Evolutionary conservation across 2,888 invertebrate genomes (phyloP), one percentile per base, ranked within the genome.

Genomic region (Alloscopus bannaensis): DNA sequence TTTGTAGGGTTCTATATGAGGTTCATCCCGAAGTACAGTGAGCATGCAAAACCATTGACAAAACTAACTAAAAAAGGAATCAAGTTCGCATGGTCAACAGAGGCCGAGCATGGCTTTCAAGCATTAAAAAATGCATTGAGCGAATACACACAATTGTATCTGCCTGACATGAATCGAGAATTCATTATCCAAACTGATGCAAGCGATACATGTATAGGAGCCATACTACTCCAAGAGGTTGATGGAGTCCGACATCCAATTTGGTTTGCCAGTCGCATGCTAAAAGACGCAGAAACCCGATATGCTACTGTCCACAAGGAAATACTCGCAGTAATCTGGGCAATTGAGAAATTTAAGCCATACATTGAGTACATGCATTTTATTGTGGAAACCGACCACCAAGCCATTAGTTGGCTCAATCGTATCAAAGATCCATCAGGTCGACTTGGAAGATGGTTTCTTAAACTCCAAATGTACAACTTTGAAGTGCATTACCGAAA

Each of bases 111-210:
- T 20, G 68, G 80, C 0, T 83, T 80, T 31, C 62, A 73, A 13
- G 11, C 6, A 1, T n/a, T 83, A 0, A 78, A 73, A 57, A 52
- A 29, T 3, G 0, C 47, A 11, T 18, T 83, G 3, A 52, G 64
- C n/a, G 73, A 83, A n/a, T 50, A 85, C 1, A 72, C 84, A 6
- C 79, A 84, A 0, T 55, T 87, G 16, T 72, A 73, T 24, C 84
- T 86, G 29, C 86, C 86, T 4, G 82, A 86, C 45, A 77, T 85
- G 40, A 65, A 79, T 0, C 36, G 72, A 8, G 66, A 60, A 18
- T 85, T 84, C 24, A 79, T 84, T 13, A 64, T 87, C 2, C 81
- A 83, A 13, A 86, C 86, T 0, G 86, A 87, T 66, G 85, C 86
- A 0, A 83, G 82, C 0, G 64, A 76, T 0, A 31, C 40, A 13